Evolutionary conservation across 2,888 invertebrate genomes (phyloP).

Genomic region (Tetramorium bicarinatum): DNA sequence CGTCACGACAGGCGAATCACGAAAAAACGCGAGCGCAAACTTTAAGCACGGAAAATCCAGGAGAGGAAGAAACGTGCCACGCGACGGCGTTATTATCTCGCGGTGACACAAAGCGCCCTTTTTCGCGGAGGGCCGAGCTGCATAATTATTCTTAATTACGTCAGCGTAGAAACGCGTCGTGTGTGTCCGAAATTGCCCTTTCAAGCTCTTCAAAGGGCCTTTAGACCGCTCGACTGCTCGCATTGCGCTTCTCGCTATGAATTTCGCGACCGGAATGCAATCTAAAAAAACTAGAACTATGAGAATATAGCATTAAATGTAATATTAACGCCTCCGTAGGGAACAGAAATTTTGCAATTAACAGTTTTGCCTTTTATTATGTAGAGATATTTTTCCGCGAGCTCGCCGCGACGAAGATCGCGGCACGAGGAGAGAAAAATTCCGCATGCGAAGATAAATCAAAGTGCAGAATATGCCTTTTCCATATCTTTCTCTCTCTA

Average conservation of each 20-base stretch:
- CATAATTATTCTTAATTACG: constrained; percentile 53
- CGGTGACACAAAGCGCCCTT: constrained; percentile 35
- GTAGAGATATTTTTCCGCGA: neutral
- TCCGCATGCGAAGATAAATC: neutral
- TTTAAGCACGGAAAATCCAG: constrained; percentile 18
- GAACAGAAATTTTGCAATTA: constrained; percentile 21
- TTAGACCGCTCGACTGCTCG: constrained; percentile 19
- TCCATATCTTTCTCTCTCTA: neutral
- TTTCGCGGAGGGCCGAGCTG: constrained; percentile 14
- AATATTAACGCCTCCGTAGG: neutral
- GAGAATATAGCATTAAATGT: neutral
- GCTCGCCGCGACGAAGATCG: neutral
- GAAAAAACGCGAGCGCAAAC: constrained; percentile 8
- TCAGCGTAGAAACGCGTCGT: neutral
- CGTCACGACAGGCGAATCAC: constrained; percentile 23
- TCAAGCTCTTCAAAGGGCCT: constrained; percentile 24
- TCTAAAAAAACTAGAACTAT: constrained; percentile 13
- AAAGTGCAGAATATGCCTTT: neutral
- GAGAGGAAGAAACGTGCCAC: constrained; percentile 27
- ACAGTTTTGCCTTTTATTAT: neutral
- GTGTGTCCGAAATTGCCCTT: constrained; percentile 38
- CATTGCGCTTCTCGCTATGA: constrained; percentile 14
- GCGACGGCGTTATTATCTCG: constrained; percentile 46
- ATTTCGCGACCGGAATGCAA: constrained; percentile 26
- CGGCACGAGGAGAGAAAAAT: neutral